These are phyloP conservation scores for Metridium senile DNA, from an alignment of 92 coral and sea anemone genomes.

Conservation along the genomic window DNA sequence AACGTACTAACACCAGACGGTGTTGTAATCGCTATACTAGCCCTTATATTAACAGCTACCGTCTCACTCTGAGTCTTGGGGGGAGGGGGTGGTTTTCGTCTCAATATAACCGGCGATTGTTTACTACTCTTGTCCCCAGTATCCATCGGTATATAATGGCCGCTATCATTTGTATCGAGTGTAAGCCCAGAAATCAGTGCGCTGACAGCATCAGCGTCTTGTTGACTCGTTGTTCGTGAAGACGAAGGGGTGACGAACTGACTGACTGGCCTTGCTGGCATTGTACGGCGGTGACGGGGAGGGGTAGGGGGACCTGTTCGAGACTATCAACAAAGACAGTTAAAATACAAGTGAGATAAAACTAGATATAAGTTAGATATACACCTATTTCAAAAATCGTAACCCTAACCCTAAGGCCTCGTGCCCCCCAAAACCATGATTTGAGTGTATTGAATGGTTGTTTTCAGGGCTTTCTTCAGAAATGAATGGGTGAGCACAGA, in stretches of 20 bases:
- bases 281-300: conserved; percentile 82
- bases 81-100: conserved; percentile 80
- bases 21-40: conserved; percentile 65
- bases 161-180: conserved; percentile 51
- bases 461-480: no score
- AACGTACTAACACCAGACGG: conserved; percentile 57
- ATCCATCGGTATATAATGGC: conserved; percentile 37
- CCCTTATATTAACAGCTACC: conserved; percentile 68
- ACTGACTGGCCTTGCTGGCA: conserved; percentile 79
- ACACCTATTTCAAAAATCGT: no score
- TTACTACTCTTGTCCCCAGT: conserved; percentile 45
- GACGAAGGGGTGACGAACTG: conserved; percentile 72
- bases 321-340: not conserved
- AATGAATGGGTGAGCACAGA: no score
- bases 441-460: no score
- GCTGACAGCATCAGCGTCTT: conserved; percentile 52
- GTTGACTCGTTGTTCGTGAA: conserved; percentile 49
- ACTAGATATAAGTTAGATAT: no score
- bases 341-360: not conserved
- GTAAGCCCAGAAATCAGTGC: conserved; percentile 75
- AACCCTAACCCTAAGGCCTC: no score
- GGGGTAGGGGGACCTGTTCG: conserved; percentile 78
- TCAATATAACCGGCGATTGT: conserved; percentile 63
- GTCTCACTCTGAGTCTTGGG: conserved; percentile 54
- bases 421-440: no score